A percentile compares a stretch with the other conserved stretches of the same genome.
Conservation (phyloP, 1,140 invertebrate genomes). For the Ganaspis sp. region DNA sequence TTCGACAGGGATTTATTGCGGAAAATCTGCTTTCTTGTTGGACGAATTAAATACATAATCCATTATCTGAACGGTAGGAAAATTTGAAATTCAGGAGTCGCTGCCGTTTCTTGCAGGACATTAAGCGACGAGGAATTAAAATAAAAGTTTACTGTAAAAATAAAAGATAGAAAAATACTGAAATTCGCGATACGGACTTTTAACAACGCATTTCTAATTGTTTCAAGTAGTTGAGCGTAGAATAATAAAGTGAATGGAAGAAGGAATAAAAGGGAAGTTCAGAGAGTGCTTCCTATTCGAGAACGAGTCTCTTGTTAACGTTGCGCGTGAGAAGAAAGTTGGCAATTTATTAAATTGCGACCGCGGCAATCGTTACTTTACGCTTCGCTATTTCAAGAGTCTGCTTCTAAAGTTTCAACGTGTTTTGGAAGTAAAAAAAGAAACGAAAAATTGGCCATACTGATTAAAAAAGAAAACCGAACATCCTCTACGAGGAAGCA, state of each 20-base stretch:
- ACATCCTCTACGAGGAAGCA: too few relatives aligned
- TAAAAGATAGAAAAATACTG: not conserved
- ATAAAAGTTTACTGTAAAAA: conserved; percentile 14
- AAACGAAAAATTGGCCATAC: conserved; percentile 3
- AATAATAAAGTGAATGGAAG: conserved; percentile 11
- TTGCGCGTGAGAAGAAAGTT: conserved; percentile 28
- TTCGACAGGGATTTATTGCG: too few relatives aligned
- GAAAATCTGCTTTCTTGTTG: not conserved
- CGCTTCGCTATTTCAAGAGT: not conserved
- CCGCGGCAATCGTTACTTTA: conserved; percentile 20
- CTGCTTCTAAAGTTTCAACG: not conserved
- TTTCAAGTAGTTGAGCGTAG: conserved; percentile 17
- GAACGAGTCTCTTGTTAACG: conserved; percentile 22
- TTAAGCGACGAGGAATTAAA: conserved; percentile 12
- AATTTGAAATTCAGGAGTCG: not conserved
- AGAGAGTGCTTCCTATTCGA: conserved; percentile 12
- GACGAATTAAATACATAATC: conserved; percentile 3
- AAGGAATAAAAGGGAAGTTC: conserved; percentile 9
- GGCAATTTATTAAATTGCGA: conserved; percentile 25
- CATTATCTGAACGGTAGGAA: not conserved
- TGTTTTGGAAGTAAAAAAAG: conserved; percentile 21
- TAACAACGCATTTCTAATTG: conserved; percentile 23
- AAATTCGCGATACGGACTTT: conserved; percentile 15
- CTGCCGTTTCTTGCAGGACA: not conserved
- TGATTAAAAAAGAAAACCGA: not conserved